Percentiles rank a stretch among this genome's conserved stretches.
These are phyloP conservation scores for Drosophila prostipennis DNA, from an alignment of 2,888 invertebrate species.

Conservation along the genomic window DNA sequence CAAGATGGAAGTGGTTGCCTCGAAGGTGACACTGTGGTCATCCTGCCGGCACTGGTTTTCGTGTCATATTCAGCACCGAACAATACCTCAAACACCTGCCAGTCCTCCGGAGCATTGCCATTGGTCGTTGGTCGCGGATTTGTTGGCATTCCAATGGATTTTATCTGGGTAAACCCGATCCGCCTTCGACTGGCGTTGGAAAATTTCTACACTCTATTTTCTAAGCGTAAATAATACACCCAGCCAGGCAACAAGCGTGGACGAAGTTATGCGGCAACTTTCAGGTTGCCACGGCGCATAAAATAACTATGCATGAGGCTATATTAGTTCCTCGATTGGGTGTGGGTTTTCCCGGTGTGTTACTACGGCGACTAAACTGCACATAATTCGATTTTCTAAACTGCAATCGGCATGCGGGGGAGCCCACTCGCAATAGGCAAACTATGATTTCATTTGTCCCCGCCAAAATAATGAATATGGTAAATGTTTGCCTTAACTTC, in stretches of 20 bases:
- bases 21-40: conserved; percentile 49
- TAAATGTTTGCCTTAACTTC: conserved; percentile 64
- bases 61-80: conserved; percentile 80
- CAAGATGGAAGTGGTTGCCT: conserved; percentile 3
- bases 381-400: conserved; percentile 51
- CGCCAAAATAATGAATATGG: conserved; percentile 46
- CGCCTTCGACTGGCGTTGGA: conserved; percentile 33
- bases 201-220: conserved; percentile 58
- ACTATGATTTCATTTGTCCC: conserved; percentile 58
- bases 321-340: neutral
- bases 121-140: conserved; percentile 61
- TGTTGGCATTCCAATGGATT: conserved; percentile 52
- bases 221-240: conserved; percentile 59
- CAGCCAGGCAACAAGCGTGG: conserved; percentile 3
- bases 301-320: conserved; percentile 66
- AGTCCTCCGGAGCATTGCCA: conserved; percentile 88
- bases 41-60: neutral
- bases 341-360: conserved; percentile 49
- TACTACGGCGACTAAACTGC: conserved; percentile 63
- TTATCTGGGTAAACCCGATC: conserved; percentile 9
- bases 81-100: conserved; percentile 90
- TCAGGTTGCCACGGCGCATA: conserved; percentile 63
- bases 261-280: conserved; percentile 31
- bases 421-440: conserved; percentile 5
- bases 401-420: conserved; percentile 34